Evolutionary conservation across 1,140 invertebrate genomes (phyloP).

Genomic region (Drosophila miranda): DNA sequence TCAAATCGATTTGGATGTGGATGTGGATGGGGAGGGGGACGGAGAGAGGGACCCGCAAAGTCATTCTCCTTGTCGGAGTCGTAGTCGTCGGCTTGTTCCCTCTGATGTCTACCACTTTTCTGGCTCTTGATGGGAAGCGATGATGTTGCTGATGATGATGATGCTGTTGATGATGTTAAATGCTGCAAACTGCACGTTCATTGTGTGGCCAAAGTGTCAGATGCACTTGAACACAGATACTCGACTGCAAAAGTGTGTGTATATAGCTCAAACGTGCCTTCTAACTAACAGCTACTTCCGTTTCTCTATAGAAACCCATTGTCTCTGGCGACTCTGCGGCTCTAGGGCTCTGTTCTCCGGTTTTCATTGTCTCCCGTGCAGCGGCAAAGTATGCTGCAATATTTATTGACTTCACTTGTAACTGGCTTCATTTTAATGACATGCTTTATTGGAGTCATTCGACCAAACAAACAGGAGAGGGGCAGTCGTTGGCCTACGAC

Average conservation of each 20-base stretch:
- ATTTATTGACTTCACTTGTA: slow-evolving; percentile 59
- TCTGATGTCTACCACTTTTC: slow-evolving; percentile 44
- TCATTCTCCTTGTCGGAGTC: slow-evolving; percentile 30
- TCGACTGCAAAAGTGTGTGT: slow-evolving; percentile 6
- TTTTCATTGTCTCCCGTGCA: slow-evolving; percentile 16
- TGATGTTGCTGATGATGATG: slow-evolving; percentile 27
- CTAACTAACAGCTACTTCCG: slow-evolving; percentile 65
- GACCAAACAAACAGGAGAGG: background rate
- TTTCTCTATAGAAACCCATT: slow-evolving; percentile 38
- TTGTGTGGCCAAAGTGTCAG: slow-evolving; percentile 68
- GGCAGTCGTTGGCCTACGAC: too few species aligned
- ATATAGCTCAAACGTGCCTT: slow-evolving; percentile 59
- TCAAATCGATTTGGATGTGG: slow-evolving; percentile 41
- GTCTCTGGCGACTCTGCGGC: background rate
- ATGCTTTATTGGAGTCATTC: background rate
- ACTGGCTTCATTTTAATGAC: slow-evolving; percentile 36
- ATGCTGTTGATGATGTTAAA: slow-evolving; percentile 43
- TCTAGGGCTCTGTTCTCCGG: too few species aligned
- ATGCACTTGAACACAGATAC: slow-evolving; percentile 23
- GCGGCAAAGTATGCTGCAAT: slow-evolving; percentile 68
- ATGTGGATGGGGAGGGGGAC: background rate
- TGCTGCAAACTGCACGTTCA: slow-evolving; percentile 63
- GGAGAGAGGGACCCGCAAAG: slow-evolving; percentile 21
- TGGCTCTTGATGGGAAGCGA: too few species aligned
- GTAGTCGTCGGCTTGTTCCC: slow-evolving; percentile 12